Conservation (phyloP, 2,888 invertebrate genomes). For the Rugalucina vietnamica region DNA sequence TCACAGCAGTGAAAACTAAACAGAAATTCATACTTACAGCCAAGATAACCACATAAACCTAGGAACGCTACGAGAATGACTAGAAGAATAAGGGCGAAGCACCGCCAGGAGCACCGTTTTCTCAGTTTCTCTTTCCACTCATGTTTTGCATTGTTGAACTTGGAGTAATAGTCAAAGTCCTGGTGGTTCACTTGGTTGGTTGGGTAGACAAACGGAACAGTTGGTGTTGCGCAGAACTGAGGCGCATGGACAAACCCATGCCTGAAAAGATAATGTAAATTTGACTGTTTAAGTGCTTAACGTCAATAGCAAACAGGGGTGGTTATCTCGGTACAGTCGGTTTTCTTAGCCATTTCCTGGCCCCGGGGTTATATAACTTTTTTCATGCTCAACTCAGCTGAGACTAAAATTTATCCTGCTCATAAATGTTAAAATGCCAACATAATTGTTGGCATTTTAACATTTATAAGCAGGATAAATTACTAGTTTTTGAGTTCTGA, state of each 20-base stretch:
- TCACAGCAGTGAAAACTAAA: background rate
- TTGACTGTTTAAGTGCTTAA: no score
- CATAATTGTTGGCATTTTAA: no score
- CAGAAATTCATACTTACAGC: conserved; percentile 93
- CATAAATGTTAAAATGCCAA: no score
- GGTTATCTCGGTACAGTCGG: no score
- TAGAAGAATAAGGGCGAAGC: conserved; percentile 96
- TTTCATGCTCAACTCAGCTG: no score
- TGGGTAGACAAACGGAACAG: conserved; percentile 53
- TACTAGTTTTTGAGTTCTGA: no score
- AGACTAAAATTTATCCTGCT: no score
- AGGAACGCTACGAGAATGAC: conserved; percentile 94
- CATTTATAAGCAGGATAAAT: no score
- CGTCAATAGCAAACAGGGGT: no score
- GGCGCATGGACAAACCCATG: conserved; percentile 64
- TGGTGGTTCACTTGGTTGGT: conserved; percentile 60
- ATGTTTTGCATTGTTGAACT: conserved; percentile 78
- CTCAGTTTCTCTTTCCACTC: conserved; percentile 81
- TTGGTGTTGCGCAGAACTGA: conserved; percentile 55
- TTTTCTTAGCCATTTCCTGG: no score
- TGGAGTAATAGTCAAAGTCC: conserved; percentile 80
- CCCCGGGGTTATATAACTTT: no score
- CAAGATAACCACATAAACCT: conserved; percentile 97
- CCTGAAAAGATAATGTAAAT: conserved; percentile 41
- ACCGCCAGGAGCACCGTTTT: conserved; percentile 94